Percentiles rank a stretch among this genome's conserved stretches.
phyloP scores from a whole-genome alignment of 2,797 vertebrate species.

The Champsocephalus gunnari region DNA sequence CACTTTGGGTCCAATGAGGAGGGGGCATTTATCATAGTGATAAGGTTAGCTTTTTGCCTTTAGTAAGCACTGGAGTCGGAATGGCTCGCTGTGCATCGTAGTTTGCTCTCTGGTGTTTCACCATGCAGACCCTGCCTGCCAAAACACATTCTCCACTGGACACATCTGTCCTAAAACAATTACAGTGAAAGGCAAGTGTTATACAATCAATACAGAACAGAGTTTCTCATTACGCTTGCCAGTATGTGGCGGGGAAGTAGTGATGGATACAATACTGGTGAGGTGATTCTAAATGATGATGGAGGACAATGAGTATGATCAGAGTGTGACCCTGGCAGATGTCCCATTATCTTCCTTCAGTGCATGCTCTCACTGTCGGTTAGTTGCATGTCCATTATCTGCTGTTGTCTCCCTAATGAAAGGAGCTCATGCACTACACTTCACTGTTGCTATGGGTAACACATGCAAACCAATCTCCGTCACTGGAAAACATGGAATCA shows the following conservation, averaged over 20 bases:
- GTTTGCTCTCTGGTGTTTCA: constrained; percentile 58
- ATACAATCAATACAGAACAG: constrained; percentile 65
- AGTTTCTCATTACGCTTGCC: constrained; percentile 70
- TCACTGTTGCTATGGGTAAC: constrained; percentile 18
- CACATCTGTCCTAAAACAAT: constrained; percentile 73
- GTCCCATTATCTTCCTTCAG: constrained; percentile 68
- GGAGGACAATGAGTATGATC: constrained; percentile 76
- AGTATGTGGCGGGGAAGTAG: constrained; percentile 66
- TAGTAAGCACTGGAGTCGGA: constrained; percentile 72
- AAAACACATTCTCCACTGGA: constrained; percentile 55
- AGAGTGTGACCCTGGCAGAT: constrained; percentile 69
- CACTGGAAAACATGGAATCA: neutral
- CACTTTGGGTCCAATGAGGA: constrained; percentile 59
- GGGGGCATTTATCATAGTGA: constrained; percentile 79
- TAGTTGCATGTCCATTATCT: constrained; percentile 43
- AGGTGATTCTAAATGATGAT: constrained; percentile 71
- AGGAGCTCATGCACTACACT: constrained; percentile 17
- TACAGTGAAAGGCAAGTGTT: constrained; percentile 73
- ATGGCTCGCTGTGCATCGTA: constrained; percentile 68
- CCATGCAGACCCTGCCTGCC: constrained; percentile 51
- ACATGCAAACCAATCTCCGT: constrained; percentile 1
- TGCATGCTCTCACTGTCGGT: constrained; percentile 43
- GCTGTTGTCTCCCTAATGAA: constrained; percentile 29
- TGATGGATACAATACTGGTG: constrained; percentile 67
- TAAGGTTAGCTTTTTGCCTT: constrained; percentile 73